Evolutionary conservation across 2,888 invertebrate genomes (phyloP).

Genomic region (Trichogramma dendrolimi): DNA sequence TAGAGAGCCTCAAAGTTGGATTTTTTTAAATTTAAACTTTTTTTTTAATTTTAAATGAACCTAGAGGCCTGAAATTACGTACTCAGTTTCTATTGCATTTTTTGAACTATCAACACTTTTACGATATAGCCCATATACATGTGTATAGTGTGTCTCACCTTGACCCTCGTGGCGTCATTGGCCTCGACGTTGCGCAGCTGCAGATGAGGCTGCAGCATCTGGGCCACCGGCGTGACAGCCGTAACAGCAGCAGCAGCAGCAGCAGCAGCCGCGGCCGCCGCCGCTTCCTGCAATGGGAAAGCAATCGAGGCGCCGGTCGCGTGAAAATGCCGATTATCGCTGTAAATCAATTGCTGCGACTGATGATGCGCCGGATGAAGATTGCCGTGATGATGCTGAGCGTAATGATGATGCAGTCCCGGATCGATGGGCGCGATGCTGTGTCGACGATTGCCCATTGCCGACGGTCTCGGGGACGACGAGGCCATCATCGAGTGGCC

Average conservation of each 20-base stretch:
- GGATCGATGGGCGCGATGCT: constrained; percentile 50
- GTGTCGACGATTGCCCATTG: constrained; percentile 41
- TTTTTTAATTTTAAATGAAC: too few relatives aligned
- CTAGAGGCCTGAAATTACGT: too few relatives aligned
- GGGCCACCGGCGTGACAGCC: constrained; percentile 4
- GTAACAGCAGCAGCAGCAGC: constrained; percentile 19
- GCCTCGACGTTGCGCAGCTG: constrained; percentile 46
- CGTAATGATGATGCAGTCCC: constrained; percentile 38
- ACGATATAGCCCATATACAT: constrained; percentile 7
- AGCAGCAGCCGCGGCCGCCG: constrained; percentile 17
- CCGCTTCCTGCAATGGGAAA: background rate
- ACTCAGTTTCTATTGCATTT: too few relatives aligned
- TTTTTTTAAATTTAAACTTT: too few relatives aligned
- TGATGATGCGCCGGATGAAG: background rate
- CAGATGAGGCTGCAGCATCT: constrained; percentile 46
- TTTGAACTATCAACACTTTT: too few relatives aligned
- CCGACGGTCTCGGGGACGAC: background rate
- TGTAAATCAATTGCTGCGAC: background rate
- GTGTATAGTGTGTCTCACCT: constrained; percentile 19
- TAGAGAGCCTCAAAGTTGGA: too few relatives aligned
- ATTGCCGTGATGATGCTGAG: constrained; percentile 31
- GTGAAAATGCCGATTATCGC: background rate
- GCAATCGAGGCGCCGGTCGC: constrained; percentile 1
- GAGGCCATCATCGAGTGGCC: background rate
- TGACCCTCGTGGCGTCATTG: constrained; percentile 21